Conservation (phyloP, 2,113 vertebrate species). For the Lophochroa leadbeateri region DNA sequence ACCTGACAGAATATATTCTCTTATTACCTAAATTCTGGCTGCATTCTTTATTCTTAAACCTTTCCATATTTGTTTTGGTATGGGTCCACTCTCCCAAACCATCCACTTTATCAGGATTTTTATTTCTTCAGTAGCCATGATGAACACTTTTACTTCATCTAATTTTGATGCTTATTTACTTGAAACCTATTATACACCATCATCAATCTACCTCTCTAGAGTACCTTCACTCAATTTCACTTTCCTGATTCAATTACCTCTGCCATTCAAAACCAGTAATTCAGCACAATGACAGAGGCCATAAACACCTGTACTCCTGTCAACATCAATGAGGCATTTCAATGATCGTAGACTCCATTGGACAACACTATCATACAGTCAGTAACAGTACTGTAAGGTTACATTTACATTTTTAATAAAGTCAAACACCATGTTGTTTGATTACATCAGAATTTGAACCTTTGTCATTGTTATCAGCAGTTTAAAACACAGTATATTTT, state of each 20-base stretch:
- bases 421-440: not conserved
- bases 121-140: not conserved
- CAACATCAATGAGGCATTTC: not conserved
- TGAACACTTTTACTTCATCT: not conserved
- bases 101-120: not conserved
- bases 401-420: not conserved
- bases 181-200: not conserved
- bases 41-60: not conserved
- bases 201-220: not conserved
- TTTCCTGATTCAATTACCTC: slow-evolving; percentile 14
- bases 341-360: not conserved
- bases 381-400: not conserved
- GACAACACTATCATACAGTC: not conserved
- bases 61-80: not conserved
- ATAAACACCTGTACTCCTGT: not conserved
- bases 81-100: not conserved
- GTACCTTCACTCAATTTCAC: not conserved
- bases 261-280: not conserved
- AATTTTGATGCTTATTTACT: not conserved
- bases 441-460: not conserved
- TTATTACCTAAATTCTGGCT: not conserved
- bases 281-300: not conserved
- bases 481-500: not conserved
- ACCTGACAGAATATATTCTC: not conserved
- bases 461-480: not conserved